phyloP scores from a whole-genome alignment of 2,797 vertebrate species.

The Neomorphus geoffroyi region DNA sequence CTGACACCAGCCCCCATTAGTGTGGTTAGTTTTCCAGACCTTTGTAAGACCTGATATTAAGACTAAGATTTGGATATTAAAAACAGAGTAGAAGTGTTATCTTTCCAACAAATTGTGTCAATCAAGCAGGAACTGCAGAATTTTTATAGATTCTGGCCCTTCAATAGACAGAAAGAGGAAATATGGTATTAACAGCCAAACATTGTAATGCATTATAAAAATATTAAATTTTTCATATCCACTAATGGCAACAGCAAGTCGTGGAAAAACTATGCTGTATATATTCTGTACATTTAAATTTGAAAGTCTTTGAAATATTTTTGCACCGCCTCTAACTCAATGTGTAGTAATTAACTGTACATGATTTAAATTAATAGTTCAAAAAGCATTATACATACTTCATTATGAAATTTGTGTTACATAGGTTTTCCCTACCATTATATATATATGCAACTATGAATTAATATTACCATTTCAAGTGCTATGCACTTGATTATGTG shows the following conservation, averaged over 20 bases:
- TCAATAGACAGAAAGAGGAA: background rate
- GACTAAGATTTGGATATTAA: background rate
- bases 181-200: background rate
- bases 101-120: background rate
- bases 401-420: background rate
- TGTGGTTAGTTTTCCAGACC: background rate
- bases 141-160: background rate
- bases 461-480: background rate
- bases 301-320: background rate
- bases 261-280: background rate
- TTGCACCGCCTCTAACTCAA: background rate
- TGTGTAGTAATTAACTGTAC: background rate
- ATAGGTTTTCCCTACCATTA: background rate
- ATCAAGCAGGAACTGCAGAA: background rate
- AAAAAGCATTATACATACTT: background rate
- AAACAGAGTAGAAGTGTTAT: background rate
- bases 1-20: fast-evolving
- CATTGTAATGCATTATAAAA: background rate
- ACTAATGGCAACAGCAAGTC: background rate
- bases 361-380: background rate
- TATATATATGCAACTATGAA: background rate
- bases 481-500: background rate
- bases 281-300: background rate
- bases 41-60: too few species aligned
- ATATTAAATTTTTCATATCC: fast-evolving